These are phyloP conservation scores for Xiphorhynchus erythropygius DNA, from an alignment of 2,797 vertebrate species.

Conservation along the genomic window DNA sequence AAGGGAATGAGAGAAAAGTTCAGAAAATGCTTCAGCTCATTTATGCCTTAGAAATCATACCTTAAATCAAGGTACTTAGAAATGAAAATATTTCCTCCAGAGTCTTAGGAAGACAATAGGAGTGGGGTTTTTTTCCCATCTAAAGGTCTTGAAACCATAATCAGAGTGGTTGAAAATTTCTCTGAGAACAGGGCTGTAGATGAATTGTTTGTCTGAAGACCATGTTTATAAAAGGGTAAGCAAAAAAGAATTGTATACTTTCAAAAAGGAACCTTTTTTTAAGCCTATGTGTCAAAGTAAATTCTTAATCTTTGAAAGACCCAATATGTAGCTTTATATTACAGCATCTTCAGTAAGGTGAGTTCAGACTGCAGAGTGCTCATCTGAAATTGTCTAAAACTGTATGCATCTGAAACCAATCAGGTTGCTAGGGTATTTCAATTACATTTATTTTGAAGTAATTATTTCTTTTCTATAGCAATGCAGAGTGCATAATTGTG, in stretches of 20 bases:
- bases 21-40: neutral
- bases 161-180: neutral
- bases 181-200: neutral
- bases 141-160: neutral
- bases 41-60: neutral
- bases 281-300: neutral
- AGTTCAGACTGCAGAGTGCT: neutral
- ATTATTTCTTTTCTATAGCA: conserved; percentile 45
- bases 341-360: neutral
- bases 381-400: neutral
- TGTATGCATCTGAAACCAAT: neutral
- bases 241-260: neutral
- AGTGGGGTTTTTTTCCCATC: neutral
- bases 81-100: neutral
- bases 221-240: neutral
- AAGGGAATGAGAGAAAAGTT: neutral
- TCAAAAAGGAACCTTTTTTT: neutral
- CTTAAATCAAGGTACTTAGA: neutral
- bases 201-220: neutral
- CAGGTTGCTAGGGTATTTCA: conserved; percentile 2
- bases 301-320: neutral
- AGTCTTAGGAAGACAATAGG: neutral
- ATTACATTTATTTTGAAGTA: conserved; percentile 34
- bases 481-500: conserved; percentile 14
- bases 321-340: neutral